Evolutionary conservation across 2,113 vertebrate species (phyloP).

Genomic region (Orycteropus afer): DNA sequence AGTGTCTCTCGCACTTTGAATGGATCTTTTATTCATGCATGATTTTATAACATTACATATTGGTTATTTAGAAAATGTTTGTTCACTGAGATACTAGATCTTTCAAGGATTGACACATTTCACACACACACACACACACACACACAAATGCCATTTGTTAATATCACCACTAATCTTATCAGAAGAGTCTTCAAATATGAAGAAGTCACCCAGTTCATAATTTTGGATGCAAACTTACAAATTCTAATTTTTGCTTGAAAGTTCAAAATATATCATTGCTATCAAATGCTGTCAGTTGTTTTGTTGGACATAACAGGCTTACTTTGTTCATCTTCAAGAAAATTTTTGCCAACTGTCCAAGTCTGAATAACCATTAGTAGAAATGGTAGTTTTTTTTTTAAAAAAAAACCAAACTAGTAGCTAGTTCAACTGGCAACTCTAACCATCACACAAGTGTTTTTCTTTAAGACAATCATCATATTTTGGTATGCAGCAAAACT

Average conservation of each 20-base stretch:
- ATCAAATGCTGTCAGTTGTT: too few species aligned
- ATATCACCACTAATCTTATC: not conserved
- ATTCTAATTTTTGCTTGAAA: conserved; percentile 20
- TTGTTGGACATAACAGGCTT: conserved; percentile 42
- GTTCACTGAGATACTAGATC: not conserved
- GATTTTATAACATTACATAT: not conserved
- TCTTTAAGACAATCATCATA: not conserved
- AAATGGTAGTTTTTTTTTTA: not conserved
- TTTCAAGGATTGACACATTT: not conserved
- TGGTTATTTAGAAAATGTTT: not conserved
- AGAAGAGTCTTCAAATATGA: not conserved
- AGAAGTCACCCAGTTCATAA: not conserved
- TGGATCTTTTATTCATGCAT: not conserved
- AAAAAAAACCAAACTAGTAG: not conserved
- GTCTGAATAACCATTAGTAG: conserved; percentile 44
- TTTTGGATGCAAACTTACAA: not conserved
- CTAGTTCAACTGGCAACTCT: not conserved
- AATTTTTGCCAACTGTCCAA: conserved; percentile 11
- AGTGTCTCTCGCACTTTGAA: not conserved
- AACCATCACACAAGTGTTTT: not conserved
- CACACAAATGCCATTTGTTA: not conserved
- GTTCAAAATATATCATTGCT: conserved; percentile 44
- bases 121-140: too few species aligned
- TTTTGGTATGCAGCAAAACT: not conserved
- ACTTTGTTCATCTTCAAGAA: conserved; percentile 63